Evolutionary conservation across 2,113 vertebrate species (phyloP), one percentile per base, ranked within the genome.

Genomic region (Typhlomys cinereus): DNA sequence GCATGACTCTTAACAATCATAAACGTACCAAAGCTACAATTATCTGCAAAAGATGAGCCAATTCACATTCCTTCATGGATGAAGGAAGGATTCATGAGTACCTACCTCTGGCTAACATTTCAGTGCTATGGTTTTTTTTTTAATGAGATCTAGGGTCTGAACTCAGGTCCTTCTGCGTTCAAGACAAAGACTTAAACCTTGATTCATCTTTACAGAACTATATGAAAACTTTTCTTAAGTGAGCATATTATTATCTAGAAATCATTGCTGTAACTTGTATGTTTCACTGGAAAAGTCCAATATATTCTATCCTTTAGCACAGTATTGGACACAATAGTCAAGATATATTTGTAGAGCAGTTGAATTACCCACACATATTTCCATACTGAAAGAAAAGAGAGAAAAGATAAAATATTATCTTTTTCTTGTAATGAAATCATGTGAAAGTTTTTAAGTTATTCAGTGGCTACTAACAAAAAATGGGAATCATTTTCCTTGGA

Each of bases 401-500:
- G 71, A 46, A 44, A 20, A 82, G 71, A 57, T 1, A 64, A 75
- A 67, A 66, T 50, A 36, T 64, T 41, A 8, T 54, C 36, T 70
- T 85, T 69, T 83, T 74, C 61, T 61, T 76, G n/a, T 71, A 67
- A 46, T 4, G 0, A 2, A 6, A 1, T 8, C 34, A 27, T 67
- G 27, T 78, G 73, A 95, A 90, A 85, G 86, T 87, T 78, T 83
- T 69, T 69, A 64, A 79, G 89, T 27, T 64, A 17, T 46, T 89
- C 25, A 57, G 25, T 73, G 62, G 46, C 66, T 48, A 52, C 66
- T 48, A 48, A 17, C 17, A 5, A 46, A 61, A 36, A 71, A 92
- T 20, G 31, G 23, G 80, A 50, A 39, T 66, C 36, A 88, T 18
- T 62, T 87, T 44, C 15, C 8, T 76, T 73, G 17, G 23, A 48